These are phyloP conservation scores for Eristalis pertinax DNA, from an alignment of 2,888 invertebrate genomes.

Conservation along the genomic window DNA sequence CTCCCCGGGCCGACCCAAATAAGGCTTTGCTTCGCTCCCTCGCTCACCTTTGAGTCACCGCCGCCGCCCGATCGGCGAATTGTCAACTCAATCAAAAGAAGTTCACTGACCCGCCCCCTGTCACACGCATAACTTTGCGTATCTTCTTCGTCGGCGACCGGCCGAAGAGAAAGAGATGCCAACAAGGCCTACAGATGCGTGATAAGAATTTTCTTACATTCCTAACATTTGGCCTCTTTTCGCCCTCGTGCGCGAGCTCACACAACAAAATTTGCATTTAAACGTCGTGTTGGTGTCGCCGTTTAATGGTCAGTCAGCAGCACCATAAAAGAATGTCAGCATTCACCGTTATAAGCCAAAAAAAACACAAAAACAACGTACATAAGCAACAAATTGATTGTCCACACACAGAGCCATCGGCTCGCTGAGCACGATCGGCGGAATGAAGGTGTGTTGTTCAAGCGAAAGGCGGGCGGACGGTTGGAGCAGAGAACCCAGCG, in stretches of 20 bases:
- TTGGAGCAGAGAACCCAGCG: not conserved
- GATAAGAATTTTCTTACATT: not conserved
- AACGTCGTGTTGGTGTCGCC: not conserved
- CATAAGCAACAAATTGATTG: not conserved
- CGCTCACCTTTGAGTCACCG: not conserved
- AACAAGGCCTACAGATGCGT: not conserved
- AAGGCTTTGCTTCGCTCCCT: not conserved
- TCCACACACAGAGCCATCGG: not conserved
- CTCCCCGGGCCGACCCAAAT: not conserved
- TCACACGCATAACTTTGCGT: not conserved
- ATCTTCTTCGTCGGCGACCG: too few species aligned
- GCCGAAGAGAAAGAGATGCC: not conserved
- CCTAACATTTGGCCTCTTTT: not conserved
- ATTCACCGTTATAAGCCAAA: constrained; percentile 3
- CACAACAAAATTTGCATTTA: not conserved
- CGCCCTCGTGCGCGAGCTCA: not conserved
- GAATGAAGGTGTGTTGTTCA: not conserved
- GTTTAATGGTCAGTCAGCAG: not conserved
- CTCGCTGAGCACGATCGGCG: not conserved
- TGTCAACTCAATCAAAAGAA: not conserved
- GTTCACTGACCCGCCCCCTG: not conserved
- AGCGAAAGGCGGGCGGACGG: not conserved
- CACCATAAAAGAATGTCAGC: not conserved
- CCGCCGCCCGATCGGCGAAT: not conserved
- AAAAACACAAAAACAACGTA: not conserved